Conservation (phyloP, 1,140 invertebrate genomes). For the Drosophila ogumai region DNA sequence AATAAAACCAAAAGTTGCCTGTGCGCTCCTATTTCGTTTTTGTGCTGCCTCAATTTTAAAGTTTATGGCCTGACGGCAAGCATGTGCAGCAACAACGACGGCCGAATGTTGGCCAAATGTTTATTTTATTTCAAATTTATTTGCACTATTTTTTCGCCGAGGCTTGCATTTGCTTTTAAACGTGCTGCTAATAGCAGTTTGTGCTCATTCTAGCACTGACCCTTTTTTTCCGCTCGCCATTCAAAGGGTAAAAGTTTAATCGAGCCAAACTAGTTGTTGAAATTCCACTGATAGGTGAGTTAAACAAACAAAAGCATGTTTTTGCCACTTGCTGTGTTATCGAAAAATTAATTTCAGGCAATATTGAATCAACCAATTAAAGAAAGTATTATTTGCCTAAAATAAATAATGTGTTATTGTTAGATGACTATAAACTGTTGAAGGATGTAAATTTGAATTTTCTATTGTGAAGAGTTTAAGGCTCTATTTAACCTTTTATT, state of each 20-base stretch:
- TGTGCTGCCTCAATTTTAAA: conserved; percentile 67
- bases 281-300: not conserved
- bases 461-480: not conserved
- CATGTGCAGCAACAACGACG: conserved; percentile 62
- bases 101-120: conserved; percentile 68
- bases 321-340: not conserved
- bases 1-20: conserved; percentile 81
- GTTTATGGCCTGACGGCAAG: conserved; percentile 66
- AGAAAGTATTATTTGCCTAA: too few species aligned
- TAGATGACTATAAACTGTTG: not conserved
- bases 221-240: not conserved
- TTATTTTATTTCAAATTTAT: conserved; percentile 66
- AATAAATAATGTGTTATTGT: not conserved
- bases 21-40: conserved; percentile 42
- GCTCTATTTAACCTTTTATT: not conserved
- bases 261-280: not conserved
- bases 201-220: conserved; percentile 16
- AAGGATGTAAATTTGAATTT: not conserved
- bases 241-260: conserved; percentile 6
- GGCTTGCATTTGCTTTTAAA: conserved; percentile 52
- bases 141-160: conserved; percentile 27
- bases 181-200: conserved; percentile 59
- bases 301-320: not conserved
- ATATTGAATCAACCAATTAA: not conserved
- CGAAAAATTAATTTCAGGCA: not conserved